Conservation (phyloP, 2,797 vertebrate genomes). For the Otus scops region DNA sequence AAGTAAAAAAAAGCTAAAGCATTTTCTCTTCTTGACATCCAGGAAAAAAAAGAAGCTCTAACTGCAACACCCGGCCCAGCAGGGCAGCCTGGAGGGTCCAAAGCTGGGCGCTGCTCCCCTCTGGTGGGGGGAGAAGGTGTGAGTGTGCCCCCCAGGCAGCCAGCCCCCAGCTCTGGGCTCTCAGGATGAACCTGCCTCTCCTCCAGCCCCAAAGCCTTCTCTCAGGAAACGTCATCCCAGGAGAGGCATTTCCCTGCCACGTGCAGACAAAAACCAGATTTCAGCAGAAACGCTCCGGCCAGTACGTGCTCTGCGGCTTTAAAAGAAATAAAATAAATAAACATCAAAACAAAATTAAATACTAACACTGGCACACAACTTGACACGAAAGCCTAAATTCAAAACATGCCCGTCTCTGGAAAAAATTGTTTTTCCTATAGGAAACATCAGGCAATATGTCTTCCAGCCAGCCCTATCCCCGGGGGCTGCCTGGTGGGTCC, state of each 20-base stretch:
- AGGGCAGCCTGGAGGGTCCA: background rate
- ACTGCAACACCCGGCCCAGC: rapidly evolving
- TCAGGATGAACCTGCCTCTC: background rate
- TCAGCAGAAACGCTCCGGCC: background rate
- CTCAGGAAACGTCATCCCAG: background rate
- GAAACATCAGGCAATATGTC: background rate
- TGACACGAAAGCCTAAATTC: background rate
- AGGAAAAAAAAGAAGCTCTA: background rate
- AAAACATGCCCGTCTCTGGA: background rate
- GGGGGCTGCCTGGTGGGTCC: background rate
- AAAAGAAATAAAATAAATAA: background rate
- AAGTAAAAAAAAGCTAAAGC: background rate
- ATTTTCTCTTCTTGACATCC: rapidly evolving
- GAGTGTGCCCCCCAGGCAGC: background rate
- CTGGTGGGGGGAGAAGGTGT: no score
- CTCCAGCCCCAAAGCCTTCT: background rate
- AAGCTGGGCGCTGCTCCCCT: background rate
- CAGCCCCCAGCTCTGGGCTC: background rate
- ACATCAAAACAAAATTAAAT: background rate
- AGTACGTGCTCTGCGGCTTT: background rate
- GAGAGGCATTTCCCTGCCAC: background rate
- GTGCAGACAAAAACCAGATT: background rate
- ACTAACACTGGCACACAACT: background rate
- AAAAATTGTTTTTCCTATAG: background rate
- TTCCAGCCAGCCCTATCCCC: background rate